A percentile compares a stretch with the other conserved stretches of the same genome.
Evolutionary conservation across 1,140 invertebrate species (phyloP).

Genomic region (Pectinophora gossypiella): DNA sequence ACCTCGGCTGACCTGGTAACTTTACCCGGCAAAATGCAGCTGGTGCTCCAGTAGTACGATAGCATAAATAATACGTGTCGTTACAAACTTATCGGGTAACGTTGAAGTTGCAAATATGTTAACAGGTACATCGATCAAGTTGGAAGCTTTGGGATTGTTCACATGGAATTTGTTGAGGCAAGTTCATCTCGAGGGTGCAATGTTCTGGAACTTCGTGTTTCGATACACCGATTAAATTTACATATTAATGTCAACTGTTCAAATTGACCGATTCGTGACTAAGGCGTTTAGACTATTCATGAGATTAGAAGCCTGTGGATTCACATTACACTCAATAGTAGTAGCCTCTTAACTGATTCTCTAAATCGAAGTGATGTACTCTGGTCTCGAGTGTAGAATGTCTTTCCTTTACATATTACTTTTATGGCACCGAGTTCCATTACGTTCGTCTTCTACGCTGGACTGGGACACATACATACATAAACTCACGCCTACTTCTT

Average conservation of each 20-base stretch:
- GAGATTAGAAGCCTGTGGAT: no score
- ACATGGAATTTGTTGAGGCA: conserved; percentile 45
- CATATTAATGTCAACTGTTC: background rate
- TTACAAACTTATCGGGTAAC: background rate
- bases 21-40: conserved; percentile 19
- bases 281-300: no score
- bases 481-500: no score
- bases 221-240: background rate
- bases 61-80: background rate
- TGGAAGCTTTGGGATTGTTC: conserved; percentile 42
- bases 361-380: no score
- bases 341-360: no score
- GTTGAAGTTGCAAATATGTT: conserved; percentile 46
- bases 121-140: conserved; percentile 56
- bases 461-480: no score
- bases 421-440: no score
- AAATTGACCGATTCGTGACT: background rate
- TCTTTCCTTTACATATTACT: no score
- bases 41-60: conserved; percentile 5
- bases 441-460: no score
- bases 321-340: no score
- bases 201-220: background rate
- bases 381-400: no score
- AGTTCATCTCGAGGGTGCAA: conserved; percentile 28
- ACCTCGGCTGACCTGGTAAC: background rate